Evolutionary conservation across 2,888 invertebrate genomes (phyloP).

Genomic region (Leptinotarsa juncta): DNA sequence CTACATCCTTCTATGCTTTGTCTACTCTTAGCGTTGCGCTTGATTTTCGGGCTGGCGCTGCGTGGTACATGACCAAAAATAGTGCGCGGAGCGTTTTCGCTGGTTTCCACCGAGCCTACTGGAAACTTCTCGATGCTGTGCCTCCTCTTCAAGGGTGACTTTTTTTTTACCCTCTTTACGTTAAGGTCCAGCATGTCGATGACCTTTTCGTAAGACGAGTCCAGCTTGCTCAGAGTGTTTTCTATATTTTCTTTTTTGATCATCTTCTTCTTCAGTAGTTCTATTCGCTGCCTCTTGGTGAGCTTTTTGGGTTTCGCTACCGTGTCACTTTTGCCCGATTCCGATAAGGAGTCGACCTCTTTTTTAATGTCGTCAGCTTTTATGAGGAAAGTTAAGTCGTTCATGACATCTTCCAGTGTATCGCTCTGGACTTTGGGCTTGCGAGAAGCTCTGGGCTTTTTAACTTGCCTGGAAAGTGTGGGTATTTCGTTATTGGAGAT

Average conservation of each 20-base stretch:
- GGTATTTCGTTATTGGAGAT: constrained; percentile 39
- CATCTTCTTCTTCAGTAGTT: constrained; percentile 55
- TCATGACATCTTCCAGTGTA: constrained; percentile 62
- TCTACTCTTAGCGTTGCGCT: constrained; percentile 53
- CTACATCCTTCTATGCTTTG: constrained; percentile 55
- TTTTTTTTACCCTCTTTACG: constrained; percentile 57
- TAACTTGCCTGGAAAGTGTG: constrained; percentile 42
- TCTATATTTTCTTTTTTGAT: constrained; percentile 61
- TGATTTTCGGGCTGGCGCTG: constrained; percentile 60
- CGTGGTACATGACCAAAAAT: constrained; percentile 56
- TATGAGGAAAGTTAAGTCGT: constrained; percentile 57
- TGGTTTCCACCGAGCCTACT: constrained; percentile 50
- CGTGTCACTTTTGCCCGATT: constrained; percentile 53
- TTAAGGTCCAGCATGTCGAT: constrained; percentile 65
- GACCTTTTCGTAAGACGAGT: constrained; percentile 60
- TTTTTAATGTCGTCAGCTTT: constrained; percentile 56
- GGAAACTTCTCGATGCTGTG: constrained; percentile 65
- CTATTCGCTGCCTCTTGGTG: constrained; percentile 52
- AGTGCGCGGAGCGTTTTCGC: constrained; percentile 42
- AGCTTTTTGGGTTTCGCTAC: constrained; percentile 54
- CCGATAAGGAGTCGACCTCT: constrained; percentile 52
- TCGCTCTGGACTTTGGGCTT: constrained; percentile 51
- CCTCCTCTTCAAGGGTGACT: constrained; percentile 56
- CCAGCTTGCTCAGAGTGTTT: constrained; percentile 58
- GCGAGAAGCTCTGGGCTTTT: constrained; percentile 39